Conservation (phyloP, 2,888 invertebrate species). For the Habrosyne pyritoides region DNA sequence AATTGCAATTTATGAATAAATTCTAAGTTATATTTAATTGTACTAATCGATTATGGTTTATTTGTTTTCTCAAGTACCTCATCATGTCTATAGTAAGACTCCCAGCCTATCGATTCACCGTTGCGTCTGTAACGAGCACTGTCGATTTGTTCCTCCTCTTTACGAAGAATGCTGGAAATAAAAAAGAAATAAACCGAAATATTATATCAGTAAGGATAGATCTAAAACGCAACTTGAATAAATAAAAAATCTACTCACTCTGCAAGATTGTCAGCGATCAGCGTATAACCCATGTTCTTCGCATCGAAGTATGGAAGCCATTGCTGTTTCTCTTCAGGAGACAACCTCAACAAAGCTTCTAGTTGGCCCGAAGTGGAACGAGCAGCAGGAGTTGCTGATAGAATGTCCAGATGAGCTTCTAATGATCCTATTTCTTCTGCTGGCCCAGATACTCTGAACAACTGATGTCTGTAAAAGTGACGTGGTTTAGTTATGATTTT, state of each 20-base stretch:
- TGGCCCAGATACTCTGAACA: conserved; percentile 61
- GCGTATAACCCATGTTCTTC: conserved; percentile 52
- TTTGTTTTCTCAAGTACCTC: conserved; percentile 44
- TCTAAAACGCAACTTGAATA: conserved; percentile 11
- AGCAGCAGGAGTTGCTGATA: conserved; percentile 55
- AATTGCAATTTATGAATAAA: too few species aligned
- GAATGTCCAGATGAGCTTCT: conserved; percentile 57
- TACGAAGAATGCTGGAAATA: conserved; percentile 57
- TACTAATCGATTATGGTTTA: neutral
- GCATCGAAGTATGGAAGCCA: conserved; percentile 64
- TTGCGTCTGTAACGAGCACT: conserved; percentile 44
- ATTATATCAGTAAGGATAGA: neutral
- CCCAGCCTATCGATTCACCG: conserved; percentile 62
- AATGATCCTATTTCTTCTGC: conserved; percentile 48
- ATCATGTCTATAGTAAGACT: conserved; percentile 60
- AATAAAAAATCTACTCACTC: conserved; percentile 47
- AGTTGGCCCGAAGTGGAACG: conserved; percentile 52
- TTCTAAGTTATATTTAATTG: too few species aligned
- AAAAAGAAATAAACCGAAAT: conserved; percentile 35
- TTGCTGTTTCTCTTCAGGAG: conserved; percentile 59
- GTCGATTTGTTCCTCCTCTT: conserved; percentile 57
- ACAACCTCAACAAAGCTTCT: conserved; percentile 60
- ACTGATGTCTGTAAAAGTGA: conserved; percentile 55
- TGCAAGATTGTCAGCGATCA: conserved; percentile 66
- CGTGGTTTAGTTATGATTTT: neutral